phyloP scores from a whole-genome alignment of 2,888 invertebrate genomes.

The Cataglyphis altisquamis region DNA sequence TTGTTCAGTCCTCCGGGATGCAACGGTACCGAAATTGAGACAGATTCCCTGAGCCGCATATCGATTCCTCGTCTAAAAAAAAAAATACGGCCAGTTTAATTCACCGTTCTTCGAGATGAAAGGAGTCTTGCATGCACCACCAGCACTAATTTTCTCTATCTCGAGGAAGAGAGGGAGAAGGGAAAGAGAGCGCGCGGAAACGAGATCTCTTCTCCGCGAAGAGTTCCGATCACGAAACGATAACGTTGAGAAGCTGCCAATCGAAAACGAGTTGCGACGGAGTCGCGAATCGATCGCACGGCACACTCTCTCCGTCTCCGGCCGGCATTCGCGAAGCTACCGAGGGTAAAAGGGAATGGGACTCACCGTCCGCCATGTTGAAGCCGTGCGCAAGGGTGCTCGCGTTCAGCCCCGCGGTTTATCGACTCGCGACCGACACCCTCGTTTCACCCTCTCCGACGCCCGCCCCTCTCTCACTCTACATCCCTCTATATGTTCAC shows the following conservation, averaged over 20 bases:
- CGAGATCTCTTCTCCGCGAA: background rate
- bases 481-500: conserved; percentile 24
- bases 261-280: background rate
- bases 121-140: background rate
- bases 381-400: conserved; percentile 83
- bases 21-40: conserved; percentile 77
- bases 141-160: background rate
- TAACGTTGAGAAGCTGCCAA: background rate
- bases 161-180: background rate
- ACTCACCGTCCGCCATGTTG: conserved; percentile 83
- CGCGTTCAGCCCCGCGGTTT: conserved; percentile 81
- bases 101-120: background rate
- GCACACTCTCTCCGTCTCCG: conserved; percentile 19
- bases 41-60: conserved; percentile 83
- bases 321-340: conserved; percentile 31
- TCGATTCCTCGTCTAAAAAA: conserved; percentile 73
- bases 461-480: background rate
- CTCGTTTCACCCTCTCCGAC: conserved; percentile 68
- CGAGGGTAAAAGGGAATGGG: conserved; percentile 72
- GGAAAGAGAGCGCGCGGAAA: background rate
- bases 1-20: conserved; percentile 82
- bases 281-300: conserved; percentile 52
- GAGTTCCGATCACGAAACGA: background rate
- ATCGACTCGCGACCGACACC: conserved; percentile 84
- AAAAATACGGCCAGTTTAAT: conserved; percentile 13